These are phyloP conservation scores for Sipha maydis DNA, from an alignment of 2,888 invertebrate genomes.

Conservation along the genomic window DNA sequence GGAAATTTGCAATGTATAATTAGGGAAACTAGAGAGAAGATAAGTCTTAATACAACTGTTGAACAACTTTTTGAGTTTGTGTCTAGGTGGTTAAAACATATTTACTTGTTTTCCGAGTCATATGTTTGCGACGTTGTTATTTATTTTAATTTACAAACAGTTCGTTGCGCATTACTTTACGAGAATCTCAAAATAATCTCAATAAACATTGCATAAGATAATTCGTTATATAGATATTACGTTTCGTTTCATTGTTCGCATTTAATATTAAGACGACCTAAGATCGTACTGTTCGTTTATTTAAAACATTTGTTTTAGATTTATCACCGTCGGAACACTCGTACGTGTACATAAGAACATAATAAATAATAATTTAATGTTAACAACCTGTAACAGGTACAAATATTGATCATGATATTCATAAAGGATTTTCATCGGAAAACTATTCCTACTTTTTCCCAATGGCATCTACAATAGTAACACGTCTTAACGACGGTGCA, in stretches of 20 bases:
- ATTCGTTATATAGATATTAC: too few species aligned
- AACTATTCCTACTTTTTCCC: background rate
- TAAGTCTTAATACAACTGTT: conserved; percentile 53
- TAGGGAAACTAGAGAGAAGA: conserved; percentile 32
- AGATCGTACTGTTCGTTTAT: background rate
- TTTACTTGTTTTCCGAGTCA: conserved; percentile 27
- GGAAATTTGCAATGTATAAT: conserved; percentile 44
- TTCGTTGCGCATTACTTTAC: conserved; percentile 3
- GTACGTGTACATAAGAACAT: background rate
- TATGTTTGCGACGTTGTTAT: conserved; percentile 27
- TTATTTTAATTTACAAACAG: conserved; percentile 7
- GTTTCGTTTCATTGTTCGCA: background rate
- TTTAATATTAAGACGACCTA: background rate
- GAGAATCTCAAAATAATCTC: background rate
- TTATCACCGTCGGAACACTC: background rate
- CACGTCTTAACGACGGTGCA: too few species aligned
- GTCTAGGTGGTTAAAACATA: conserved; percentile 42
- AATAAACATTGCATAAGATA: background rate
- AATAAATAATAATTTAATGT: background rate
- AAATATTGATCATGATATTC: too few species aligned
- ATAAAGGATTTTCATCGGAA: background rate
- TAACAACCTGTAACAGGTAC: too few species aligned
- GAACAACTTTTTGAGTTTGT: conserved; percentile 51
- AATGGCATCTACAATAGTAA: background rate
- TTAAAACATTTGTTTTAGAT: background rate